Percentiles rank a stretch among this genome's conserved stretches.
Conservation (phyloP, 2,113 vertebrate species). For the Verasper variegatus region DNA sequence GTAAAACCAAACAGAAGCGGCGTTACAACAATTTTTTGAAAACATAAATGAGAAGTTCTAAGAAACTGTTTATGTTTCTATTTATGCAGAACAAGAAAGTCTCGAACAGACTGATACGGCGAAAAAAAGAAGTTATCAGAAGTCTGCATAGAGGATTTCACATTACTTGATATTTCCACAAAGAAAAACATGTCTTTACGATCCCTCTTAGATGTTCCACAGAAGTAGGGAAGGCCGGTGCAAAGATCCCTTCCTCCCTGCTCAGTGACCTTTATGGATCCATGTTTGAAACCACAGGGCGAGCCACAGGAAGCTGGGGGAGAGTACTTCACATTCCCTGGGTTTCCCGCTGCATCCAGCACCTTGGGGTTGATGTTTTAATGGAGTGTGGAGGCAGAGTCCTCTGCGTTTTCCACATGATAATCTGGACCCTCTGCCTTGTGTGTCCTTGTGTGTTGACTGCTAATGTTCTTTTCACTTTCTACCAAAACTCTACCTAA, state of each 20-base stretch:
- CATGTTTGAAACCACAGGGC: constrained; percentile 40
- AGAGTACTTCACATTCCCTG: constrained; percentile 29
- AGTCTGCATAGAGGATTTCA: neutral
- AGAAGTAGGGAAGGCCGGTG: constrained; percentile 40
- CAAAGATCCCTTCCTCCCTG: constrained; percentile 8
- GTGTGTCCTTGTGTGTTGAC: constrained; percentile 50
- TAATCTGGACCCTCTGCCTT: constrained; percentile 52
- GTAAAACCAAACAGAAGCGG: constrained; percentile 29
- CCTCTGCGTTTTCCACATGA: constrained; percentile 58
- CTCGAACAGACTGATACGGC: constrained; percentile 18
- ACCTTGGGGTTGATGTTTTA: constrained; percentile 62
- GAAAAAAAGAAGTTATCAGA: constrained; percentile 14
- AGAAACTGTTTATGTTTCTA: constrained; percentile 38
- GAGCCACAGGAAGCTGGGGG: constrained; percentile 16
- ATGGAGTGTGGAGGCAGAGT: constrained; percentile 58
- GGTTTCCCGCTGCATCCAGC: constrained; percentile 37
- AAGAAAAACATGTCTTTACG: constrained; percentile 15
- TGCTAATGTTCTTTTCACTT: constrained; percentile 44
- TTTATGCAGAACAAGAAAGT: neutral
- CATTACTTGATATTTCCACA: constrained; percentile 9
- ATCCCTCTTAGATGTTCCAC: constrained; percentile 19
- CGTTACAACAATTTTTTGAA: constrained; percentile 11
- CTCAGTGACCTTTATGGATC: constrained; percentile 36
- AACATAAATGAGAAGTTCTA: constrained; percentile 35
- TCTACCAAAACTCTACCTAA: neutral